Percentiles rank a stretch among this genome's conserved stretches.
phyloP scores from a whole-genome alignment of 2,888 invertebrate genomes.

The Orthosia cruda region DNA sequence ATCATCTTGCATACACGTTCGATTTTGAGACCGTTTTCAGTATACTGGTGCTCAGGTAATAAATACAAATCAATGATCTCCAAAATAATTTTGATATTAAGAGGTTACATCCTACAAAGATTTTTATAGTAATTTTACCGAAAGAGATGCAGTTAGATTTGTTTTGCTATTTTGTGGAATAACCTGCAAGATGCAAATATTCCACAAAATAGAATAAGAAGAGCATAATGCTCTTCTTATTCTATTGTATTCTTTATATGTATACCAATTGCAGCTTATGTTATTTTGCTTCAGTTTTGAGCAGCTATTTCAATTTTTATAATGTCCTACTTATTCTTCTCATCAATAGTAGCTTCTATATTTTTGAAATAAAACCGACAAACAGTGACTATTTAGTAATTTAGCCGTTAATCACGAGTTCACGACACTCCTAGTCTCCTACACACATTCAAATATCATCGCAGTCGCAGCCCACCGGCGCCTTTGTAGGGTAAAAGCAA shows the following conservation, averaged over 20 bases:
- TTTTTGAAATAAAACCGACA: slow-evolving; percentile 21
- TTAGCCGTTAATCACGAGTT: slow-evolving; percentile 33
- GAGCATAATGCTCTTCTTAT: neutral
- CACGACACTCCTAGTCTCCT: slow-evolving; percentile 43
- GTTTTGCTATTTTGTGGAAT: neutral
- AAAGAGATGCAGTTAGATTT: neutral
- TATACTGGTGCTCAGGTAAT: too few species aligned
- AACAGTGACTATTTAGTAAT: slow-evolving; percentile 8
- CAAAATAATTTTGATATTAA: too few species aligned
- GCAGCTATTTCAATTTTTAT: neutral
- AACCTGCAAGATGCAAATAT: too few species aligned
- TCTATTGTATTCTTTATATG: neutral
- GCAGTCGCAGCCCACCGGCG: slow-evolving; percentile 39
- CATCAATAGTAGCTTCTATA: neutral
- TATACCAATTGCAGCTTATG: neutral
- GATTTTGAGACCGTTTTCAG: too few species aligned
- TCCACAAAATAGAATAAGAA: too few species aligned
- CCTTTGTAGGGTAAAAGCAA: slow-evolving; percentile 72
- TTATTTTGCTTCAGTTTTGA: too few species aligned
- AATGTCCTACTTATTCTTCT: neutral
- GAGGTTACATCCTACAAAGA: too few species aligned
- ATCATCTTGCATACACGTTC: too few species aligned
- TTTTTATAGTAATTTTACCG: neutral
- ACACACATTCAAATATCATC: slow-evolving; percentile 37
- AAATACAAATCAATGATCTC: too few species aligned